phyloP scores from a whole-genome alignment of 2,113 vertebrate genomes.

The Mustelus asterias region DNA sequence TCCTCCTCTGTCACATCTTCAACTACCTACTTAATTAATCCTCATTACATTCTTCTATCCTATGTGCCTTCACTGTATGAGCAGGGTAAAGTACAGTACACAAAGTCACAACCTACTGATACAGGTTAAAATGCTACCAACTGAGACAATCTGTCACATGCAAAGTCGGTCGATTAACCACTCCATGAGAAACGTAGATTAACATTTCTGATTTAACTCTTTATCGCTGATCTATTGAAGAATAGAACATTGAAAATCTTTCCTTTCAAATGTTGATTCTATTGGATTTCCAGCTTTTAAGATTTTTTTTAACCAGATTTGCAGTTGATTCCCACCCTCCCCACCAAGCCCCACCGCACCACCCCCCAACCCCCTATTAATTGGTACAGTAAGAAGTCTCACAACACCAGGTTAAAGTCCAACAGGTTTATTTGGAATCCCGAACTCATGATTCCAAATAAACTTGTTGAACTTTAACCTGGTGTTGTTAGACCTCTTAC shows the following conservation, averaged over 20 bases:
- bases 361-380: too few species aligned
- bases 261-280: neutral
- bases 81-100: neutral
- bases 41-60: neutral
- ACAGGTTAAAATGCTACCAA: neutral
- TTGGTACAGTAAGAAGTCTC: too few species aligned
- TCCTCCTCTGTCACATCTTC: neutral
- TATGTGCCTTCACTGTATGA: neutral
- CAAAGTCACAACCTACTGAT: neutral
- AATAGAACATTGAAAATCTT: neutral
- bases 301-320: neutral
- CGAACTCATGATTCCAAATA: too few species aligned
- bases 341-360: neutral
- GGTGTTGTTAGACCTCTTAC: too few species aligned
- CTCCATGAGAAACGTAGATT: neutral
- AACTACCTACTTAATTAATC: neutral
- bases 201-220: neutral
- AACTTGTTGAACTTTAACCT: too few species aligned
- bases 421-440: too few species aligned
- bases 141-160: neutral
- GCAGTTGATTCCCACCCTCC: too few species aligned
- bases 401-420: too few species aligned
- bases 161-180: neutral
- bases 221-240: neutral
- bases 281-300: neutral